Evolutionary conservation across 2,797 vertebrate genomes (phyloP).

Genomic region (Etheostoma perlongum): DNA sequence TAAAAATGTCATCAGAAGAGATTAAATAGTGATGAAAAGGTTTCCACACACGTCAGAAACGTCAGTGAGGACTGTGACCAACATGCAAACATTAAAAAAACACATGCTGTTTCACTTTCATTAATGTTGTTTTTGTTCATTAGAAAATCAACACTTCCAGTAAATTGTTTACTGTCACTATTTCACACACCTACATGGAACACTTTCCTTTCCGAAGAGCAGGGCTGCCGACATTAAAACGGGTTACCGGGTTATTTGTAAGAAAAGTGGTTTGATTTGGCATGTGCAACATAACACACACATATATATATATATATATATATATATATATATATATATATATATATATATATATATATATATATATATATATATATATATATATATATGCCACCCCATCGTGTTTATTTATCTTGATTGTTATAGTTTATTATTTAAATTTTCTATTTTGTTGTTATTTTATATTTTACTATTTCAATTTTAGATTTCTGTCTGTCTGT

Average conservation of each 20-base stretch:
- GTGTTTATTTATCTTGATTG: too few species aligned
- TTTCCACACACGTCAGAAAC: neutral
- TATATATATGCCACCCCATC: too few species aligned
- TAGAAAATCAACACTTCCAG: conserved; percentile 10
- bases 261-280: conserved; percentile 10
- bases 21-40: neutral
- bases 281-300: too few species aligned
- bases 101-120: neutral
- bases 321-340: too few species aligned
- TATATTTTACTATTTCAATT: too few species aligned
- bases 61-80: neutral
- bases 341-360: too few species aligned
- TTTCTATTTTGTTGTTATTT: too few species aligned
- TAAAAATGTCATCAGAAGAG: neutral
- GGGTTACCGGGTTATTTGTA: neutral
- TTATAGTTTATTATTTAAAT: too few species aligned
- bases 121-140: neutral
- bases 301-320: too few species aligned
- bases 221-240: neutral
- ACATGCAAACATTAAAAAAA: neutral
- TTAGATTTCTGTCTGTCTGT: too few species aligned
- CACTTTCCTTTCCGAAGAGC: conserved; percentile 1
- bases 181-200: conserved; percentile 23
- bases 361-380: too few species aligned
- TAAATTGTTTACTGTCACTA: conserved; percentile 29